Base-by-base conservation (phyloP, 1,140 invertebrate genomes). In the Bombus picipes region DNA sequence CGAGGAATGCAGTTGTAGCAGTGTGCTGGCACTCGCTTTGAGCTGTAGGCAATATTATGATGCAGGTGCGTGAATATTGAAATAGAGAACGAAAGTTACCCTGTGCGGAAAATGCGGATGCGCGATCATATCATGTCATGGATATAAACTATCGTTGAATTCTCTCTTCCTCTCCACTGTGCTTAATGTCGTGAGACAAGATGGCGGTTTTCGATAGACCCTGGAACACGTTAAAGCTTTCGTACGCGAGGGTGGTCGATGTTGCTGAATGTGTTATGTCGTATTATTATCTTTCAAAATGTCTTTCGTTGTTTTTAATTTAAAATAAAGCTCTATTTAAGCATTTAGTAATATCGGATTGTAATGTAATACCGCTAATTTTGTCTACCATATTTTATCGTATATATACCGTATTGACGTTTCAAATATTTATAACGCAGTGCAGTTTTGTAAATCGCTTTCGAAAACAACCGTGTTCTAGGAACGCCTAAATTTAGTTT, bases 151-250 rank as follows among this genome's bases (percentile, higher is more conserved):
- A 73, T 81, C 47, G 57, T 72, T 70, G 65, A 43, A n/a, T 82
- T 47, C 76, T 71, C 43, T 84, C 39, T 85, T 41, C 22, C 41
- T 75, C 62, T 80, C 72, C 59, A 43, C 70, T 25, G 53, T 59
- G 66, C 25, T 87, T 87, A 76, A 87, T 82, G 82, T 85, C 86
- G 84, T 70, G 70, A 73, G 68, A 41, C 86, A 87, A 87, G 86
- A 87, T 87, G 86, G 86, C 86, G 81, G 86, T 84, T 87, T 87
- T 87, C 68, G 82, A 76, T 79, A 80, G 72, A 62, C 66, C 72
- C 47, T 65, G 57, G 80, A 41, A 68, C 85, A 83, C 41, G 53
- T 83, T 72, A 59, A 71, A 66, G 37, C 75, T 53, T 25, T 47
- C 41, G 3, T 66, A 32, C 32, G n/a, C 34, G n/a, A 25, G 79